Evolutionary conservation across 2,113 vertebrate genomes (phyloP), one percentile per base, ranked within the genome.

Genomic region (Strix uralensis): DNA sequence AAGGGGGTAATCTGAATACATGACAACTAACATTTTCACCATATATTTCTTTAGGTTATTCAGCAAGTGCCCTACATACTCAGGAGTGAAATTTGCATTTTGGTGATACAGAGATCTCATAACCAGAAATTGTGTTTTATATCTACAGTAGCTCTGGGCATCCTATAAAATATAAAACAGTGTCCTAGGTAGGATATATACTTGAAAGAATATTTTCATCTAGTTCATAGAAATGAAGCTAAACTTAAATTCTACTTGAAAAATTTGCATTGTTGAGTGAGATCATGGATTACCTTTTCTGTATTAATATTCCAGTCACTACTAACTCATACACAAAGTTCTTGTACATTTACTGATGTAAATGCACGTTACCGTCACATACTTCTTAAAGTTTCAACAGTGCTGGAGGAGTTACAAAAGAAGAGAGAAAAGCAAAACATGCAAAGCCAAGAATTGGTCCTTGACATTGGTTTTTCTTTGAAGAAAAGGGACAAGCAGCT

Each of bases 1-100:
- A 88, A 78, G 87, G 84, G 82, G 74, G 93, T 59, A 93, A 92
- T 34, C 36, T 79, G 91, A 77, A 78, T 78, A 78, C 58, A 86
- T 13, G 77, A 78, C 84, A 95, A 69, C 91, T 75, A 96, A 52
- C 4, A 58, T 72, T 86, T 97, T 88, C 85, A 90, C 72, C 36
- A 90, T 73, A 69, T 87, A 94, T 96, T 88, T 97, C 96, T 97
- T 52, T 74, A 83, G 95, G 85, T 90, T 84, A 94, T 94, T 96
- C 67, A 87, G 86, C 75, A 96, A 94, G 79, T 96, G 81, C 63
- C 96, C 93, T 95, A 94, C 73, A 94, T 96, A 62, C 88, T 92
- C 91, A 97, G 71, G 70, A 95, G 30, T 29, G 40, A 93, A 92
- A 96, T 91, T 86, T 94, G 91, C 95, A 97, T 97, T 93, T 96